A percentile compares a stretch with the other conserved stretches of the same genome.
These are phyloP conservation scores for Tiphia femorata DNA, from an alignment of 2,888 invertebrate genomes.

Conservation along the genomic window DNA sequence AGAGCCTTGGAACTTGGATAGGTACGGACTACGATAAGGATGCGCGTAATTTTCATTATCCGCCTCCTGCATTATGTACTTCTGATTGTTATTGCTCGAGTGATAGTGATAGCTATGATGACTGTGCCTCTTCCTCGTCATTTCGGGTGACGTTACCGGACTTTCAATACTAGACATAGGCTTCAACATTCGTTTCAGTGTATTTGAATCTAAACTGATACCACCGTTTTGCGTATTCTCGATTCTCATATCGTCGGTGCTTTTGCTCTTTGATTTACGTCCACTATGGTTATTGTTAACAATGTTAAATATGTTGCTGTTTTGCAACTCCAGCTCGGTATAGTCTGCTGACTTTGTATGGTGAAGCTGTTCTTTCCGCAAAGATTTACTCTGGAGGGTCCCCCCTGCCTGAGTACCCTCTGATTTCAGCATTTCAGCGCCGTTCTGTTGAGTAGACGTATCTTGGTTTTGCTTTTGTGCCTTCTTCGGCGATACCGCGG, in stretches of 20 bases:
- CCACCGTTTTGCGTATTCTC: constrained; percentile 66
- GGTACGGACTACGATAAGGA: constrained; percentile 60
- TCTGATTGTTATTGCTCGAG: constrained; percentile 67
- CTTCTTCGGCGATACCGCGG: constrained; percentile 68
- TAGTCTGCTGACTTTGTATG: constrained; percentile 72
- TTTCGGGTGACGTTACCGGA: constrained; percentile 92
- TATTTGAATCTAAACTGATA: constrained; percentile 81
- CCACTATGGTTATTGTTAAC: constrained; percentile 68
- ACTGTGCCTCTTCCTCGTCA: constrained; percentile 84
- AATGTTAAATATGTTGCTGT: constrained; percentile 65
- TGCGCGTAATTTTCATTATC: constrained; percentile 67
- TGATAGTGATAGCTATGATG: constrained; percentile 72
- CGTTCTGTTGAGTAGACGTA: constrained; percentile 61
- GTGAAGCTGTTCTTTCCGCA: constrained; percentile 63
- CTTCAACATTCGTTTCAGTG: constrained; percentile 93
- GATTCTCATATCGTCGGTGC: constrained; percentile 87
- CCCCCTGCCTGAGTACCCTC: constrained; percentile 89
- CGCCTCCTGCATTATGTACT: constrained; percentile 70
- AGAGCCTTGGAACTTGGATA: constrained; percentile 65
- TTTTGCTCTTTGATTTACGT: constrained; percentile 85
- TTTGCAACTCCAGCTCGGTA: constrained; percentile 70
- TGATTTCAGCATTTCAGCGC: constrained; percentile 75
- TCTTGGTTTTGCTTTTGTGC: constrained; percentile 72
- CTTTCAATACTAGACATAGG: constrained; percentile 93
- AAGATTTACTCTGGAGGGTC: constrained; percentile 71